Percentiles rank a stretch among this genome's conserved stretches.
These are phyloP conservation scores for Zophobas morio DNA, from an alignment of 1,140 invertebrate species.

Conservation along the genomic window DNA sequence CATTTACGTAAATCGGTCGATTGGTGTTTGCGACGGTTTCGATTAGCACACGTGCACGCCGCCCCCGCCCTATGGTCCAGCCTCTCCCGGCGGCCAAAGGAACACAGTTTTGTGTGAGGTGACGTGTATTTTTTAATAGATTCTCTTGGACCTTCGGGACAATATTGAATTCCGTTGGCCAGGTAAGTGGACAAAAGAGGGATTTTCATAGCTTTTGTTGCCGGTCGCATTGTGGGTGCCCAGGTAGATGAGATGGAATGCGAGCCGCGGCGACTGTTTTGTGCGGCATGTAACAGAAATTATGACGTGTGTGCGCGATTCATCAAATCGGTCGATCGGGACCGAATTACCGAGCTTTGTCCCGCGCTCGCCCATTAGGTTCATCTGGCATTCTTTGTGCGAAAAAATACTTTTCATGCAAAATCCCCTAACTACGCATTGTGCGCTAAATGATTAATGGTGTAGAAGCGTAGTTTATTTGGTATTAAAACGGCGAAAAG, in stretches of 20 bases:
- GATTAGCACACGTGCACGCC: no score
- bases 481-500: conserved; percentile 52
- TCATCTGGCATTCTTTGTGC: conserved; percentile 45
- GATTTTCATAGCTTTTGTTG: conserved; percentile 54
- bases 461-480: conserved; percentile 51
- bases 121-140: conserved; percentile 40
- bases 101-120: no score
- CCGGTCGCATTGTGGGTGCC: conserved; percentile 51
- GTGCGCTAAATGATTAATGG: conserved; percentile 60
- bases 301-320: conserved; percentile 50
- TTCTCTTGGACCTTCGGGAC: conserved; percentile 38
- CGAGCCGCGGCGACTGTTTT: conserved; percentile 42
- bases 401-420: conserved; percentile 58
- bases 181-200: conserved; percentile 53
- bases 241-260: conserved; percentile 43
- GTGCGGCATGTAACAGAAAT: conserved; percentile 28
- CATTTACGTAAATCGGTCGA: no score
- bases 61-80: no score
- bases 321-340: conserved; percentile 47
- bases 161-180: conserved; percentile 51
- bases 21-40: no score
- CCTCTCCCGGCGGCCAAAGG: background rate
- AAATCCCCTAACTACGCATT: conserved; percentile 61
- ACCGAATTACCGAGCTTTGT: conserved; percentile 14
- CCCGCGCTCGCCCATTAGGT: conserved; percentile 48